These are phyloP conservation scores for Pachyramphus minor DNA, from an alignment of 2,113 vertebrate genomes.

Conservation along the genomic window DNA sequence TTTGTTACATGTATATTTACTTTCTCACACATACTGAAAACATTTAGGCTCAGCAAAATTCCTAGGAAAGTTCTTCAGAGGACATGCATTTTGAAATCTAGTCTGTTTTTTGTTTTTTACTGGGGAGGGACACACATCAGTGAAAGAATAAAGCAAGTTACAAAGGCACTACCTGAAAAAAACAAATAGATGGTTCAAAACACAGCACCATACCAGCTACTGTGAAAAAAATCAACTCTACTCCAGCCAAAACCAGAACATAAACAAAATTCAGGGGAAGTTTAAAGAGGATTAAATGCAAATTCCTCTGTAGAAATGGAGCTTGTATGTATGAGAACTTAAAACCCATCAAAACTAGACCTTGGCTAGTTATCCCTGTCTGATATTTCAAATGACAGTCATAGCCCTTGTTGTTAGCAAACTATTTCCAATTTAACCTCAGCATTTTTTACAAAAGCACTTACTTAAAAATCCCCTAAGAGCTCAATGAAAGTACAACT, in stretches of 20 bases:
- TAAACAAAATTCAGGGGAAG: neutral
- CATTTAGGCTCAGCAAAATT: constrained; percentile 28
- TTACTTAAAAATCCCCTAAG: neutral
- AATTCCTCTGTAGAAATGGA: neutral
- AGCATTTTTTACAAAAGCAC: neutral
- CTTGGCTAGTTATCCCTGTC: neutral
- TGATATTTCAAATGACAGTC: neutral
- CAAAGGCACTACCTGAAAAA: neutral
- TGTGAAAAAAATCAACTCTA: neutral
- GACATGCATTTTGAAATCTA: neutral
- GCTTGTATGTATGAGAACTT: neutral
- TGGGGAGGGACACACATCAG: neutral
- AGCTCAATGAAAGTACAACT: neutral
- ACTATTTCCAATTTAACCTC: neutral
- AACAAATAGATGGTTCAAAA: neutral
- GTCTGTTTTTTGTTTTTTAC: neutral
- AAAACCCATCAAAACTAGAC: neutral
- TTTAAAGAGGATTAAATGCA: neutral
- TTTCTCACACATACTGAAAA: constrained; percentile 27
- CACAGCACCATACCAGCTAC: neutral
- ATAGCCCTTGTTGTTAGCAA: neutral
- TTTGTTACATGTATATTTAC: constrained; percentile 35
- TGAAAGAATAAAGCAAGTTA: neutral
- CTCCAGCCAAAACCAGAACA: neutral
- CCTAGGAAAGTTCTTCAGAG: neutral